Percentiles rank a stretch among this genome's conserved stretches.
These are phyloP conservation scores for Pituophis catenifer DNA, from an alignment of 2,113 vertebrate genomes.

Conservation along the genomic window DNA sequence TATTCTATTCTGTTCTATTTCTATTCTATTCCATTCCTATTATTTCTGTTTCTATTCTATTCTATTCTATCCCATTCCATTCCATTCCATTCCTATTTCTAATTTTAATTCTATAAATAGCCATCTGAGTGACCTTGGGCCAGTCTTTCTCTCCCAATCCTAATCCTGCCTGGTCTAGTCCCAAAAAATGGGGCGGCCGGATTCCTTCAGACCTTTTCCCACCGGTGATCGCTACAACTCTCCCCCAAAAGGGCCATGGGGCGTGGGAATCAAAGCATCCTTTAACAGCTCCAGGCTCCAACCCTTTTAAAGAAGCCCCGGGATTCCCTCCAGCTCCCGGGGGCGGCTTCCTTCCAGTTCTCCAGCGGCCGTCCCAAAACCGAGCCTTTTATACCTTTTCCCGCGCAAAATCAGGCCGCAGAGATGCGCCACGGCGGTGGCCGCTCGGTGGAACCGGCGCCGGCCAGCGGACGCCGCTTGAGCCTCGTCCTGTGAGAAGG, in stretches of 20 bases:
- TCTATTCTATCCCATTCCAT: too few species aligned
- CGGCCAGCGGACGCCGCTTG: accelerated
- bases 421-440: conserved; percentile 30
- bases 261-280: not conserved
- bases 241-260: not conserved
- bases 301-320: not conserved
- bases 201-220: not conserved
- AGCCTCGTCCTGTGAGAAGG: not conserved
- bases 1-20: too few species aligned
- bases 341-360: not conserved
- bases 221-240: not conserved
- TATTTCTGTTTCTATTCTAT: too few species aligned
- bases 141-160: not conserved
- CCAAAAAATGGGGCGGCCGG: not conserved
- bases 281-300: not conserved
- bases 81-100: not conserved
- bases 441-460: not conserved
- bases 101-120: not conserved
- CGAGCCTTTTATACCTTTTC: conserved; percentile 41
- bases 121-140: not conserved
- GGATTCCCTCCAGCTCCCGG: not conserved
- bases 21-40: too few species aligned
- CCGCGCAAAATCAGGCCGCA: conserved; percentile 28
- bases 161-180: not conserved
- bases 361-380: not conserved